A percentile compares a stretch with the other conserved stretches of the same genome.
These are phyloP conservation scores for Hypocryptadius cinnamomeus DNA, from an alignment of 2,113 vertebrate species.

Conservation along the genomic window DNA sequence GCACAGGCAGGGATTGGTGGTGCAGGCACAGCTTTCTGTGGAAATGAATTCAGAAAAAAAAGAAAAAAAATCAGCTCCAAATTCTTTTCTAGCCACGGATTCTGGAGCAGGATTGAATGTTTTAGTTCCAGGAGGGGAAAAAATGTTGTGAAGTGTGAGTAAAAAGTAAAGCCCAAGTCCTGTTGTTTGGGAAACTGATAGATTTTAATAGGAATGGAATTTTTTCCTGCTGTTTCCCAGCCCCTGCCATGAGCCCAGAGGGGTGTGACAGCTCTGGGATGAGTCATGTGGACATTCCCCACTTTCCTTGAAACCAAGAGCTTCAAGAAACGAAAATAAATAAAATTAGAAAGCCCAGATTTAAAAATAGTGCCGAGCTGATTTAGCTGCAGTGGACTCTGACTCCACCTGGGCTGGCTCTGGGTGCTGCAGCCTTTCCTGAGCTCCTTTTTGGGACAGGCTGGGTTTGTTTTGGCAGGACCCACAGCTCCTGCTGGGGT, in stretches of 20 bases:
- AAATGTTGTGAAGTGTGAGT: neutral
- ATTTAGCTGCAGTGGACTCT: neutral
- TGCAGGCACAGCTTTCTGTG: neutral
- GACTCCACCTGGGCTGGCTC: neutral
- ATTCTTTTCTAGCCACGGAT: neutral
- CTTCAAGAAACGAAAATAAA: conserved; percentile 6
- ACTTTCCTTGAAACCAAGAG: neutral
- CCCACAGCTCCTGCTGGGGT: neutral
- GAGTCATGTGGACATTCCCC: conserved; percentile 10
- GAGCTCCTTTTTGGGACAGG: neutral
- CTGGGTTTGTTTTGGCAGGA: neutral
- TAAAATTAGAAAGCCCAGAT: conserved; percentile 13
- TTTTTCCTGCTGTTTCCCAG: neutral
- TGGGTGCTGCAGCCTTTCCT: neutral
- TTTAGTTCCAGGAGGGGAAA: neutral
- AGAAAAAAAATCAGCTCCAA: neutral
- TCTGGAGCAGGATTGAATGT: neutral
- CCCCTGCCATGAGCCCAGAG: neutral
- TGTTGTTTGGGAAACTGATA: neutral
- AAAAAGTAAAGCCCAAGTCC: neutral
- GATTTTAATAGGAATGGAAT: neutral
- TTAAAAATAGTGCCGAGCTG: conserved; percentile 36
- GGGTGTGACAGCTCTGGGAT: neutral
- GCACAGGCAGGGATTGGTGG: neutral
- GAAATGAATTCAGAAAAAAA: neutral